A percentile compares a stretch with the other conserved stretches of the same genome.
Conservation (phyloP, 2,113 vertebrate species). For the Sprattus sprattus region DNA sequence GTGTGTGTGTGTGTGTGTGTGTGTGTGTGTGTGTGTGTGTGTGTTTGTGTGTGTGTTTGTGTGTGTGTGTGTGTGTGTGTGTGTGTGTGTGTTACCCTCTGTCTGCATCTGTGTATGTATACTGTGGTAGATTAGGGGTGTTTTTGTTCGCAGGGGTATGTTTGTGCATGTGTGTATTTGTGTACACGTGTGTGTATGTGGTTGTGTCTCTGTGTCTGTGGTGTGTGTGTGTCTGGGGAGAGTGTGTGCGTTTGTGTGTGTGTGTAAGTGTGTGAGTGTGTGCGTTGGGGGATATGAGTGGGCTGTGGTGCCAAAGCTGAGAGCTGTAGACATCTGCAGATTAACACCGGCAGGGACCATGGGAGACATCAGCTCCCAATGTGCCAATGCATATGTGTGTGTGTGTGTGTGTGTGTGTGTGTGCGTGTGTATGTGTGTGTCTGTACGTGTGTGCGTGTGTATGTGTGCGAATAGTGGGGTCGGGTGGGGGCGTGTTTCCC, state of each 20-base stretch:
- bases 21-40: constrained; percentile 4
- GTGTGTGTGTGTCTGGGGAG: neutral
- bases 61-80: neutral
- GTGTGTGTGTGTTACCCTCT: no score
- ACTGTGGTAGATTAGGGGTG: no score
- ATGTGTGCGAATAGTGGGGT: neutral
- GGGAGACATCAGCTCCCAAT: neutral
- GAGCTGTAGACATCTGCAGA: constrained; percentile 21
- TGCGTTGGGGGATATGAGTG: neutral
- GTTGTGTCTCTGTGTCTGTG: neutral
- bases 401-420: neutral
- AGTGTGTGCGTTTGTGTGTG: neutral
- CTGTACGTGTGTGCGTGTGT: neutral
- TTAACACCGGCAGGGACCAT: constrained; percentile 7
- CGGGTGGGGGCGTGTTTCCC: neutral
- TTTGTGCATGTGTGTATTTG: no score
- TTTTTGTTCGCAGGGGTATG: no score
- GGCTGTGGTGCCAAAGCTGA: neutral
- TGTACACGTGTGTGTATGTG: neutral
- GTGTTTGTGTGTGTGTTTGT: neutral
- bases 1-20: neutral
- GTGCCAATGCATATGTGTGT: neutral
- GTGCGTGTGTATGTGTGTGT: neutral
- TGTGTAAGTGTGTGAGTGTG: neutral
- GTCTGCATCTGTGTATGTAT: no score